Evolutionary conservation across 2,797 vertebrate species (phyloP).

Genomic region (Clarias pachynema): DNA sequence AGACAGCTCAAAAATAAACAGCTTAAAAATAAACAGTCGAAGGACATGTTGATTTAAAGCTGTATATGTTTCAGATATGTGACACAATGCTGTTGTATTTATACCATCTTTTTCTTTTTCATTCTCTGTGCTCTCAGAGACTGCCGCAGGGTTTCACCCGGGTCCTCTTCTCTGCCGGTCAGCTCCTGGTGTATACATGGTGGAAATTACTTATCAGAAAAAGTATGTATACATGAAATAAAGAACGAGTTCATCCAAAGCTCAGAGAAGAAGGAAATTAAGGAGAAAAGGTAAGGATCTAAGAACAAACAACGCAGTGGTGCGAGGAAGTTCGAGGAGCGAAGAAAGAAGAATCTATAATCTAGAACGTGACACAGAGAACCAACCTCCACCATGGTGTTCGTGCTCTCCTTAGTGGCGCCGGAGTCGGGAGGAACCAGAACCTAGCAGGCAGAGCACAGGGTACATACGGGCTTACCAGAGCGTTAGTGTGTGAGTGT

Average conservation of each 20-base stretch:
- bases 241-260: neutral
- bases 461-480: slow-evolving; percentile 53
- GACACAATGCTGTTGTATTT: neutral
- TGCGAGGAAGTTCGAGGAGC: neutral
- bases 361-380: slow-evolving; percentile 36
- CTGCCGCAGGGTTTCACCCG: slow-evolving; percentile 71
- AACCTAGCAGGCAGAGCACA: slow-evolving; percentile 66
- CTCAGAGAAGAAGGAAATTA: neutral
- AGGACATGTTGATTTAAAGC: neutral
- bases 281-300: neutral
- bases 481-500: neutral
- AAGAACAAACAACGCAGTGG: neutral
- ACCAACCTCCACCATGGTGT: slow-evolving; percentile 75
- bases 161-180: slow-evolving; percentile 65
- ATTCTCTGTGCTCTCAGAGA: slow-evolving; percentile 72
- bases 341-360: neutral
- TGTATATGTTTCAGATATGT: neutral
- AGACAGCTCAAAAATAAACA: too few relatives aligned
- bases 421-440: slow-evolving; percentile 64
- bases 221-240: neutral
- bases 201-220: neutral
- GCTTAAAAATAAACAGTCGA: neutral
- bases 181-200: slow-evolving; percentile 64
- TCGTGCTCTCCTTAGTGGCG: slow-evolving; percentile 64
- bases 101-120: slow-evolving; percentile 75